Base-by-base conservation (phyloP, 2,797 vertebrate genomes). In the Morus bassanus region DNA sequence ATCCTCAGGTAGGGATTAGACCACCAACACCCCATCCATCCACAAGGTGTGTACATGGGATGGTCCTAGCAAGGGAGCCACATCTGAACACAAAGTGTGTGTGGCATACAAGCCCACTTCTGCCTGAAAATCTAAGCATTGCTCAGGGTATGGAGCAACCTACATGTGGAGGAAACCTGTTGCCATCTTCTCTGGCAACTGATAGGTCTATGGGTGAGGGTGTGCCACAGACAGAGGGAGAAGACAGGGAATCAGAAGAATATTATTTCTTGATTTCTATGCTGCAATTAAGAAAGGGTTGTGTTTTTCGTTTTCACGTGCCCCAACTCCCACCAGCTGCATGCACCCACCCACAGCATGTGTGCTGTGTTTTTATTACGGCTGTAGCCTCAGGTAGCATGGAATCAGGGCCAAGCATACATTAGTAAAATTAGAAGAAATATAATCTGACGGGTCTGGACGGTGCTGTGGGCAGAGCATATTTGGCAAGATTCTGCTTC, bases 401-500 rank as follows among this genome's bases (percentile, higher is more conserved):
- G 76, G 95, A 96, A 96, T 25, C 6, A 4, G 25, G 89, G 96
- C 97, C 97, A 98, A 97, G 94, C 94, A 97, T 96, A 97, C 95
- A 97, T 96, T 95, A 97, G 94, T 93, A 95, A 97, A 97, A 96
- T 95, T 88, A 96, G 96, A 93, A 91, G 72, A 97, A 97, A 94
- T 91, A 97, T 97, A 96, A 96, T 95, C 97, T 88, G 97, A 96
- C 96, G 86, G 96, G 97, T 96, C 96, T 93, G 97, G 96, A 97
- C 97, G 21, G 82, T 95, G 88, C 94, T 96, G 94, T 95, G 97
- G 96, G 97, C 97, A 97, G 93, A 97, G 69, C 91, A 89, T 92
- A 95, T 95, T 96, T 96, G 97, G 97, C 97, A 97, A 95, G 95
- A 51, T 77, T 78, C 53, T 72, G 93, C 78, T 97, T 97, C 97